Percentiles rank a stretch among this genome's conserved stretches.
Evolutionary conservation across 1,140 invertebrate species (phyloP).

Genomic region (Mizuhopecten yessoensis): DNA sequence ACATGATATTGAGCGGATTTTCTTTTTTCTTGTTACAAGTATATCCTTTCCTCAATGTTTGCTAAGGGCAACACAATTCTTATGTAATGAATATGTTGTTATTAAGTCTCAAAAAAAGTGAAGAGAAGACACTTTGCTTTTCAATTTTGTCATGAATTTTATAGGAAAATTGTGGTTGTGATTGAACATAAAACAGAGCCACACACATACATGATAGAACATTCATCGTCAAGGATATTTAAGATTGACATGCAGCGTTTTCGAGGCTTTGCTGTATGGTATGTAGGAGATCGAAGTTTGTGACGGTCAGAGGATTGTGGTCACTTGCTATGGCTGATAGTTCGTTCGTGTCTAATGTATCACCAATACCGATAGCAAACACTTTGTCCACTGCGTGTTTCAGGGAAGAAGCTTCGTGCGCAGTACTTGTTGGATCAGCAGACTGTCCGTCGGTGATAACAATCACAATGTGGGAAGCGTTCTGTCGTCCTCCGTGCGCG

Average conservation of each 20-base stretch:
- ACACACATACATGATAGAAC: too few relatives aligned
- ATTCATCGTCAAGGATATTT: too few relatives aligned
- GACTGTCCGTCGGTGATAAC: conserved; percentile 59
- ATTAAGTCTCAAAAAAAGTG: too few relatives aligned
- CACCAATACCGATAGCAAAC: background rate
- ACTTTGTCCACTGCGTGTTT: background rate
- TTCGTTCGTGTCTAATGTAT: conserved; percentile 36
- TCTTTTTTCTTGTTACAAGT: too few relatives aligned
- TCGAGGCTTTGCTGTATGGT: conserved; percentile 43
- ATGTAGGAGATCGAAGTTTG: conserved; percentile 43
- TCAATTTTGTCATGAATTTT: too few relatives aligned
- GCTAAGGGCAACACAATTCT: too few relatives aligned
- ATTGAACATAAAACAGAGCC: too few relatives aligned
- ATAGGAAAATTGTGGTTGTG: too few relatives aligned
- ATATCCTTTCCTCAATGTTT: too few relatives aligned
- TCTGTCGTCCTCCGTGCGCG: conserved; percentile 50
- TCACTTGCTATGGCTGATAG: conserved; percentile 45
- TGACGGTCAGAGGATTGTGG: background rate
- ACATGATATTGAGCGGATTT: too few relatives aligned
- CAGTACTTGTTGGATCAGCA: conserved; percentile 2
- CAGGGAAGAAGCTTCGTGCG: background rate
- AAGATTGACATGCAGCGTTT: conserved; percentile 45
- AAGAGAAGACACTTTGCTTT: too few relatives aligned
- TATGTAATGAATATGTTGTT: too few relatives aligned
- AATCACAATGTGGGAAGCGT: conserved; percentile 53